Percentiles rank a stretch among this genome's conserved stretches.
Evolutionary conservation across 1,140 invertebrate genomes (phyloP).

Genomic region (Lucilia cuprina): DNA sequence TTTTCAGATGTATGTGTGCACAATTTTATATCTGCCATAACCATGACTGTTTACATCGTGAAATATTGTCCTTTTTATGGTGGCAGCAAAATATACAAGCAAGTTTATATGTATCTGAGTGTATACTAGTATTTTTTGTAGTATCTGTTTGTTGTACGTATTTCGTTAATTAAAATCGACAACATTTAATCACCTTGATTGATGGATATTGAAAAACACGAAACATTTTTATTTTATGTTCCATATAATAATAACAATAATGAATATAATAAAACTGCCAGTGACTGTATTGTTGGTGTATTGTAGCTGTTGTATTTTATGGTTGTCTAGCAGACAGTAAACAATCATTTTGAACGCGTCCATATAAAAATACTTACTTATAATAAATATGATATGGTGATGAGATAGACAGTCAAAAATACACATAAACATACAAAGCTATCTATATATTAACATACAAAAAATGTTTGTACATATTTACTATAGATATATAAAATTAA

Average conservation of each 20-base stretch:
- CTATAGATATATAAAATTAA: background rate
- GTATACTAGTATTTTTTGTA: background rate
- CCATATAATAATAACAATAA: background rate
- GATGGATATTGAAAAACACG: background rate
- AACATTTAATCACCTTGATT: conserved; percentile 2
- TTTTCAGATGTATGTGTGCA: background rate
- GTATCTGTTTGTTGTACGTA: background rate
- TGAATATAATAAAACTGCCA: background rate
- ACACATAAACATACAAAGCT: too few species aligned
- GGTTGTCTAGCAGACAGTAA: too few species aligned
- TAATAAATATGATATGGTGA: too few species aligned
- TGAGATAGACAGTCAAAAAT: too few species aligned
- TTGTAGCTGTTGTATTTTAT: background rate
- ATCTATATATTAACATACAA: too few species aligned
- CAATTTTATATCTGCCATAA: background rate
- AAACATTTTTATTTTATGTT: background rate
- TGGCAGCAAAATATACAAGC: background rate
- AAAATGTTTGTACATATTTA: too few species aligned
- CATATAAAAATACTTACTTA: too few species aligned
- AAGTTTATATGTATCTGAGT: background rate
- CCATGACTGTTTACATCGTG: background rate
- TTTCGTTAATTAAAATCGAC: conserved; percentile 2
- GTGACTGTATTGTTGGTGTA: background rate
- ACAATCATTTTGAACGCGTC: too few species aligned
- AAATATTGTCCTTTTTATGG: background rate